phyloP scores from a whole-genome alignment of 2,113 vertebrate species.

The Noctilio leporinus region DNA sequence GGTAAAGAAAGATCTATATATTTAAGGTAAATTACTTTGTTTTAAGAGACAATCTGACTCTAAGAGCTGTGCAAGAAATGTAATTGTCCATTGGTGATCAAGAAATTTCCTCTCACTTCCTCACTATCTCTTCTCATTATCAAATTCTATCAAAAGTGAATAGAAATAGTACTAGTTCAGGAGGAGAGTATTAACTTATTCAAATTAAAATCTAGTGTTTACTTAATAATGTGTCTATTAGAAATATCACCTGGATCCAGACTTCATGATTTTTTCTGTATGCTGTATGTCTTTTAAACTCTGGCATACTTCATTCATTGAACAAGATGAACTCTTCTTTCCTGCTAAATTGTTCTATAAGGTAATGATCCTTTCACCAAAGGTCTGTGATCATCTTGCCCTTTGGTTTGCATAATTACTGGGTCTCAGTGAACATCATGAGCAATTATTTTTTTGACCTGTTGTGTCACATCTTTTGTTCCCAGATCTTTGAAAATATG shows the following conservation, averaged over 20 bases:
- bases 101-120: not conserved
- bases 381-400: conserved; percentile 27
- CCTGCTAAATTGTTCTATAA: conserved; percentile 37
- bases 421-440: not conserved
- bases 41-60: not conserved
- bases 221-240: not conserved
- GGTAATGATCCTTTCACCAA: conserved; percentile 28
- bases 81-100: not conserved
- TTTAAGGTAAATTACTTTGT: not conserved
- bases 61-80: not conserved
- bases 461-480: conserved; percentile 26
- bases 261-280: not conserved
- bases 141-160: not conserved
- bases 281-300: not conserved
- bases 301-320: not conserved
- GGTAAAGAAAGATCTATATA: not conserved
- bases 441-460: not conserved
- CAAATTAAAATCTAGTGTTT: not conserved
- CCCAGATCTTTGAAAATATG: not conserved
- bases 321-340: not conserved
- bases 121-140: not conserved
- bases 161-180: not conserved
- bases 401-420: not conserved
- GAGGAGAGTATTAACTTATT: not conserved
- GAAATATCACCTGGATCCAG: conserved; percentile 1